Percentiles rank a stretch among this genome's conserved stretches.
phyloP scores from a whole-genome alignment of 2,888 invertebrate species.

The Geophilus truncorum region DNA sequence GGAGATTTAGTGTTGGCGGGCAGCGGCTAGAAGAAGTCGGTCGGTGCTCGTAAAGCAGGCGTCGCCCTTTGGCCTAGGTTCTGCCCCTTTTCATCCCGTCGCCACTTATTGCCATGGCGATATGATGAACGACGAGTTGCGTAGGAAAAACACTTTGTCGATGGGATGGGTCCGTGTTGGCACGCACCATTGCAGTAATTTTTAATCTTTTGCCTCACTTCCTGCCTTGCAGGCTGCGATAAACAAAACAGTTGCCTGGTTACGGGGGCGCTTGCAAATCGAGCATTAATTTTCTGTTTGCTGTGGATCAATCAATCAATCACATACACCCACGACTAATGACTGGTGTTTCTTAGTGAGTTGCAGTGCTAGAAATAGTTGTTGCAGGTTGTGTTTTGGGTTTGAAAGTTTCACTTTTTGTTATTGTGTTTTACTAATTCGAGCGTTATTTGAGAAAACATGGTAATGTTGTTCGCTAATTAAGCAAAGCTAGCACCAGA shows the following conservation, averaged over 20 bases:
- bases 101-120: conserved; percentile 8
- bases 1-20: conserved; percentile 13
- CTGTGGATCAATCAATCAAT: background rate
- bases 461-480: no score
- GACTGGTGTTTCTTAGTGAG: background rate
- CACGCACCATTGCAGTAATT: conserved; percentile 15
- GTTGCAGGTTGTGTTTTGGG: background rate
- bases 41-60: conserved; percentile 3
- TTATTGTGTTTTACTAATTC: no score
- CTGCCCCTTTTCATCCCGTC: background rate
- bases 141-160: conserved; percentile 9
- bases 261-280: background rate
- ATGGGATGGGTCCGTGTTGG: background rate
- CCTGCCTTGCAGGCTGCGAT: background rate
- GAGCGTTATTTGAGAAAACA: no score
- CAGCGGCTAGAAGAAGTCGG: background rate
- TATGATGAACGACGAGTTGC: conserved; percentile 11
- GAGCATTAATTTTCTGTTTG: background rate
- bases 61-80: conserved; percentile 3
- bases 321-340: background rate
- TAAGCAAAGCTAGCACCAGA: no score
- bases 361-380: background rate
- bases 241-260: background rate
- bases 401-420: no score
- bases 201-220: conserved; percentile 7